Evolutionary conservation across 2,888 invertebrate genomes (phyloP).

Genomic region (Thysanoteuthis rhombus): DNA sequence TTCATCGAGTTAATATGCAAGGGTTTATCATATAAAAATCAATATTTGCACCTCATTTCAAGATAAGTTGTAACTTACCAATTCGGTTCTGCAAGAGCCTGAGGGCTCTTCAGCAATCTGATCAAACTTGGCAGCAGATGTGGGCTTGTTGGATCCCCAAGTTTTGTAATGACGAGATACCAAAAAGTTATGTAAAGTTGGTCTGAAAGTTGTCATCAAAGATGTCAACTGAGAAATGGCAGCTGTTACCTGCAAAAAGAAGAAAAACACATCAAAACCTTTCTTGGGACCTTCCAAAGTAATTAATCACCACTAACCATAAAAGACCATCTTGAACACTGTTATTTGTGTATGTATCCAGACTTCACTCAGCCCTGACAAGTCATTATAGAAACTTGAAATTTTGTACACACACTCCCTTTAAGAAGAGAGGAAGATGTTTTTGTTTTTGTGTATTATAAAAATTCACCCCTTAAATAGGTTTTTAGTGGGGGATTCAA

Average conservation of each 20-base stretch:
- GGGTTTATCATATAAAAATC: not conserved
- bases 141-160: not conserved
- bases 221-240: slow-evolving; percentile 44
- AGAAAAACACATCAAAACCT: not conserved
- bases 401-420: too few species aligned
- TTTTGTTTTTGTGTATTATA: too few species aligned
- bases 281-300: too few species aligned
- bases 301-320: too few species aligned
- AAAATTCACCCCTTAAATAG: too few species aligned
- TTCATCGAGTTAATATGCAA: not conserved
- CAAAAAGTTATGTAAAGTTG: slow-evolving; percentile 30
- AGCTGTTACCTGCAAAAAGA: slow-evolving; percentile 37
- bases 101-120: not conserved
- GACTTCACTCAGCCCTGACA: too few species aligned
- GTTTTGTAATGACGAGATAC: slow-evolving; percentile 16
- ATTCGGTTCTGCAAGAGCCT: not conserved
- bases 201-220: slow-evolving; percentile 38
- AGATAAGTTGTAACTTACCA: not conserved
- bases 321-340: too few species aligned
- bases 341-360: too few species aligned
- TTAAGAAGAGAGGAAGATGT: too few species aligned
- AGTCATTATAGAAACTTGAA: too few species aligned
- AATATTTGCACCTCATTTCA: not conserved
- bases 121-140: not conserved
- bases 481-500: too few species aligned